Conservation (phyloP, 2,888 invertebrate genomes). For the Philhelius pedissequus region DNA sequence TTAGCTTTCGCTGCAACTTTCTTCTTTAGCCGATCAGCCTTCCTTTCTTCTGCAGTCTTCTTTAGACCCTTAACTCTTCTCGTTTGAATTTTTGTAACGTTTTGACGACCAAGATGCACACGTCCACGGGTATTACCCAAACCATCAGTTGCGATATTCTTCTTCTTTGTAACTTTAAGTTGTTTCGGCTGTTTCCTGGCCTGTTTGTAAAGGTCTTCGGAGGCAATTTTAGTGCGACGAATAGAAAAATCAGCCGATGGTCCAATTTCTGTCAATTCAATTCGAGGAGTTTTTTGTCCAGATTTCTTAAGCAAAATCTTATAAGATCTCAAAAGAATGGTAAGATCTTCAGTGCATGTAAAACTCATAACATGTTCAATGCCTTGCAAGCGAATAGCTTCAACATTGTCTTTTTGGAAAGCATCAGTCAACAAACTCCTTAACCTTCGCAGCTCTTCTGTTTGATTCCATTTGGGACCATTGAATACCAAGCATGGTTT, state of each 20-base stretch:
- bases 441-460: slow-evolving; percentile 88
- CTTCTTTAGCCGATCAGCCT: slow-evolving; percentile 81
- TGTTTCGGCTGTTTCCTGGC: slow-evolving; percentile 90
- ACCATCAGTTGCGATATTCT: slow-evolving; percentile 92
- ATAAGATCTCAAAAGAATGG: slow-evolving; percentile 88
- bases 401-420: slow-evolving; percentile 84
- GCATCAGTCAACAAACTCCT: slow-evolving; percentile 95
- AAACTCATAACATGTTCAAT: slow-evolving; percentile 96
- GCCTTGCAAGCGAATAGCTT: slow-evolving; percentile 92
- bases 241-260: slow-evolving; percentile 93
- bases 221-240: slow-evolving; percentile 92
- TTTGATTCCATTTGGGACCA: slow-evolving; percentile 93
- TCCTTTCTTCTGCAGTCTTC: slow-evolving; percentile 86
- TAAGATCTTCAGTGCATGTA: slow-evolving; percentile 88
- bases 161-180: slow-evolving; percentile 89
- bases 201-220: slow-evolving; percentile 91
- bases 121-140: slow-evolving; percentile 95
- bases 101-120: slow-evolving; percentile 95
- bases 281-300: slow-evolving; percentile 90
- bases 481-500: slow-evolving; percentile 96
- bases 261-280: slow-evolving; percentile 88
- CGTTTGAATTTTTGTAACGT: slow-evolving; percentile 88
- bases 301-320: slow-evolving; percentile 94
- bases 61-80: slow-evolving; percentile 94
- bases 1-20: slow-evolving; percentile 76